Conservation (phyloP, 1,140 invertebrate genomes). For the Lordiphosa clarofinis region DNA sequence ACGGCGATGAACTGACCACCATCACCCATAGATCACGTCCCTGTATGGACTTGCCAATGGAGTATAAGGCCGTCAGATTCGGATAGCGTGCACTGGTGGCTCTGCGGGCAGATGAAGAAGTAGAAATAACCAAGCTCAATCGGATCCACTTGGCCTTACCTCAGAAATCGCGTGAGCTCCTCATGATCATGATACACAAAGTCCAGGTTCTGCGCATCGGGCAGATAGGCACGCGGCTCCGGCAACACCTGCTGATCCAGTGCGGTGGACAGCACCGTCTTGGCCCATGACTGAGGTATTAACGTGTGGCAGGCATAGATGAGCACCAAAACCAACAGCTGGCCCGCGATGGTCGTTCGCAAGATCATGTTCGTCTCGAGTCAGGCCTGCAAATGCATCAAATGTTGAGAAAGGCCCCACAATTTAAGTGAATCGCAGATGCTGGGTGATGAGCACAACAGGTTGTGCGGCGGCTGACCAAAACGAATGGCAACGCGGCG, state of each 20-base stretch:
- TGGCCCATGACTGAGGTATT: constrained; percentile 27
- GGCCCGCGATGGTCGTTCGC: constrained; percentile 44
- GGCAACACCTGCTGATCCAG: constrained; percentile 41
- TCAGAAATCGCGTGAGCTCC: constrained; percentile 90
- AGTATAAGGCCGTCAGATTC: constrained; percentile 92
- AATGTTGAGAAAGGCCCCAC: constrained; percentile 28
- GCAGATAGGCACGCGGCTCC: constrained; percentile 72
- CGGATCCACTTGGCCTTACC: constrained; percentile 57
- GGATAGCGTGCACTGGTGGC: constrained; percentile 89
- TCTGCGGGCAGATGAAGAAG: constrained; percentile 14
- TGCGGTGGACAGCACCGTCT: constrained; percentile 37
- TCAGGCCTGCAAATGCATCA: constrained; percentile 56
- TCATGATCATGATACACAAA: constrained; percentile 95
- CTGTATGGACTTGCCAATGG: constrained; percentile 94
- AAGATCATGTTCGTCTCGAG: constrained; percentile 61
- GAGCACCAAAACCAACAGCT: constrained; percentile 22
- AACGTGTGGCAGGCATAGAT: constrained; percentile 25
- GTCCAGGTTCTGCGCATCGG: constrained; percentile 82
- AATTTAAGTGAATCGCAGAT: constrained; percentile 46
- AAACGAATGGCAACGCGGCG: constrained; percentile 36
- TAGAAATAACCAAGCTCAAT: background rate
- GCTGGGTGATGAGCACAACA: constrained; percentile 29
- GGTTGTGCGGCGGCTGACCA: constrained; percentile 52
- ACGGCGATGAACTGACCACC: constrained; percentile 93
- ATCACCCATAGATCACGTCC: constrained; percentile 96